Base-by-base conservation (phyloP, 2,888 invertebrate genomes). In the Cyclophora albipunctata region DNA sequence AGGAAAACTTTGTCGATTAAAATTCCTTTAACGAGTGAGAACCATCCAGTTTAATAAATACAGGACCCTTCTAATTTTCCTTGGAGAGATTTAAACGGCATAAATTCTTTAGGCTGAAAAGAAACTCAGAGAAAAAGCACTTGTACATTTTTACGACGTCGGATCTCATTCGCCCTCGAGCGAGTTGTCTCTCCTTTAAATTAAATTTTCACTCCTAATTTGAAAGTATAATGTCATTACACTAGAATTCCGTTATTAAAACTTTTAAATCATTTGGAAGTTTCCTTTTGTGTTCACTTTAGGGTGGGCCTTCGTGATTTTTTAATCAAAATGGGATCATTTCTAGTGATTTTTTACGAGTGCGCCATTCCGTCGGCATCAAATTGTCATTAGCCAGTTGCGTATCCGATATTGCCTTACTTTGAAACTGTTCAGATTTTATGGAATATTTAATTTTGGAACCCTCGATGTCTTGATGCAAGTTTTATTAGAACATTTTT, bases 201-300 rank as follows among this genome's bases (percentile, higher is more conserved):
- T 89, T 89, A 89, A 89, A 89, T 89, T 89, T 89, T 89, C 88
- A 88, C 88, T 88, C 86, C 85, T 84, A 89, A 89, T 89, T 89
- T 89, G 88, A 89, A 89, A 89, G 89, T 89, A 89, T 89, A 89
- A 89, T 89, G 89, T 89, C 89, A 89, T 89, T 85, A 83, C 81
- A 88, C 85, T 89, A 83, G 89, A 80, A 88, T 83, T 84, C 76
- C 80, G 86, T 89, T 89, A 89, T 89, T 89, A 89, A 89, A 89
- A 89, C 84, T 86, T 88, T 86, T 89, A 89, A 89, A 89, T 89
- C 89, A 89, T 89, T 83, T 80, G 77, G 77, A 84, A 82, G 77
- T 81, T 81, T 78, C 74, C 72, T 75, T 78, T 70, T 73, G 78
- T 73, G 66, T 67, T 70, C 70, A 62, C 69, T 71, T 74, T 64